These are phyloP conservation scores for Xestoiulus laeticollis DNA, from an alignment of 2,888 invertebrate species.

Conservation along the genomic window DNA sequence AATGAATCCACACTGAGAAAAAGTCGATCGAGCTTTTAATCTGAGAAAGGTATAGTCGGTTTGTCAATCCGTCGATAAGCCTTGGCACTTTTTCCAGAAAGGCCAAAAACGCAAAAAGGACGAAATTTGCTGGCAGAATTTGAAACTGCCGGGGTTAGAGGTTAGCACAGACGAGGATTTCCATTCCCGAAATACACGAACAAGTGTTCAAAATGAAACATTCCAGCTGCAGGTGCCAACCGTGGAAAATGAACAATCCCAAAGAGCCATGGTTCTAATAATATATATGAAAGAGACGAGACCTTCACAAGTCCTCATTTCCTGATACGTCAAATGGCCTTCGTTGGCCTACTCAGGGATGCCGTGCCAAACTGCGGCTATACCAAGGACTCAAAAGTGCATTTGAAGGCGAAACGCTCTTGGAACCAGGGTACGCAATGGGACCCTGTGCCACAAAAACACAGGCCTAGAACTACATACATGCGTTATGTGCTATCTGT, in stretches of 20 bases:
- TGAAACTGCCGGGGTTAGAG: not conserved
- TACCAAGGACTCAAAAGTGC: slow-evolving; percentile 39
- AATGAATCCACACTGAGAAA: not conserved
- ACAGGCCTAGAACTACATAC: slow-evolving; percentile 1
- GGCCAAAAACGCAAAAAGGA: too few species aligned
- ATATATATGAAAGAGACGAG: slow-evolving; percentile 42
- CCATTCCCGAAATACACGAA: not conserved
- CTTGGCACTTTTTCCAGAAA: not conserved
- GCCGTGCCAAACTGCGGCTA: slow-evolving; percentile 44
- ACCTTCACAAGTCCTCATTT: slow-evolving; percentile 48
- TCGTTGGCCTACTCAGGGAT: slow-evolving; percentile 43
- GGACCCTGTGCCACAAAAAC: not conserved
- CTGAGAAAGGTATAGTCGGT: not conserved
- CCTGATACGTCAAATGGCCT: slow-evolving; percentile 47
- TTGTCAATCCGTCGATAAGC: not conserved
- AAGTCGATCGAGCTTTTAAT: not conserved
- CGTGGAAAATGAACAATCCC: slow-evolving; percentile 37
- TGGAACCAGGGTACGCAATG: not conserved
- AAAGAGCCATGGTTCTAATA: slow-evolving; percentile 37
- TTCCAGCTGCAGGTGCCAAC: slow-evolving; percentile 34
- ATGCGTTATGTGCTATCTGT: not conserved
- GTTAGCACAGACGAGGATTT: not conserved
- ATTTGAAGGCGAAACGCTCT: not conserved
- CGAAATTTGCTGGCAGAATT: not conserved
- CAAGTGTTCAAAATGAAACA: slow-evolving; percentile 28